Conservation (phyloP, 2,797 vertebrate genomes). For the Pantherophis vulpinus region DNA sequence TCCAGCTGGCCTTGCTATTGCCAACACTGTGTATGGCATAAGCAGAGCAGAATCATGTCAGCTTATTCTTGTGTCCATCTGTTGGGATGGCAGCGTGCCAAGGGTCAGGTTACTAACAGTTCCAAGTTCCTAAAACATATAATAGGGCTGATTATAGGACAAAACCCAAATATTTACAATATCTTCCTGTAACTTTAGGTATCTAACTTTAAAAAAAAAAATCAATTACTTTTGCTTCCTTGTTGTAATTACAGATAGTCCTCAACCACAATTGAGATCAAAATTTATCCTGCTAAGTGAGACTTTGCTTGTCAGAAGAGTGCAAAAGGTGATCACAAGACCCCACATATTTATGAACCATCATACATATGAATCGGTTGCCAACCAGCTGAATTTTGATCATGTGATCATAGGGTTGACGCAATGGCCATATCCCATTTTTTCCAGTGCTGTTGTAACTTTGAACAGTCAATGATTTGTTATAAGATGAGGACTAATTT, state of each 20-base stretch:
- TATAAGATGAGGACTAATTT: background rate
- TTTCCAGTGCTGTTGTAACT: background rate
- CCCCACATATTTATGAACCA: background rate
- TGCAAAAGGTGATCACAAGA: background rate
- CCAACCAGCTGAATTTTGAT: background rate
- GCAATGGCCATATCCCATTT: background rate
- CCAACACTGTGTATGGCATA: background rate
- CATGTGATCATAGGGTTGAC: too few relatives aligned
- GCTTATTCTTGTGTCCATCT: slow-evolving; percentile 59
- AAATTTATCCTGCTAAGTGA: background rate
- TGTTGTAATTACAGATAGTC: background rate
- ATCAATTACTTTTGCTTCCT: background rate
- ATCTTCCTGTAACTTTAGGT: background rate
- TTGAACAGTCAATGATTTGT: background rate
- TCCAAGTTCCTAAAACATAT: background rate
- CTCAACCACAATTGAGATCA: background rate
- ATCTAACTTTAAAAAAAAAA: background rate
- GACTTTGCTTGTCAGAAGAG: background rate
- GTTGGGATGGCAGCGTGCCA: slow-evolving; percentile 51
- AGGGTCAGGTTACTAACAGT: slow-evolving; percentile 28
- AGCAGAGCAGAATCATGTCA: slow-evolving; percentile 20
- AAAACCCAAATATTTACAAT: background rate
- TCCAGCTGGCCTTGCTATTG: slow-evolving; percentile 37
- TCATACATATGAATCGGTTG: background rate
- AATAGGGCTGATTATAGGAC: background rate